Conservation (phyloP, 1,140 invertebrate species). For the Anagrus nilaparvatae region DNA sequence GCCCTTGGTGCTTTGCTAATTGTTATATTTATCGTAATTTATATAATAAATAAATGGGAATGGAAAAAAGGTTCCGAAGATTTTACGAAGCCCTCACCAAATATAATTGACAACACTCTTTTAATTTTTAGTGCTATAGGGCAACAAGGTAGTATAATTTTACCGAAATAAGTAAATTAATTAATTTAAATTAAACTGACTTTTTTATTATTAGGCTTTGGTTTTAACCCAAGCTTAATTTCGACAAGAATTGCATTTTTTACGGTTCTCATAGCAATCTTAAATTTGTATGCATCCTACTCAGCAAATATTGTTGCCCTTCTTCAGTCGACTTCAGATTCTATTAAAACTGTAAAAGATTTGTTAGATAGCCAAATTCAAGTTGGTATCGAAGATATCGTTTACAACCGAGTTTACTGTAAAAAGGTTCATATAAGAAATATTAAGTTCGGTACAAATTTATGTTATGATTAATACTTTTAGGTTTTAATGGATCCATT, state of each 20-base stretch:
- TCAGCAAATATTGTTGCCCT: slow-evolving; percentile 57
- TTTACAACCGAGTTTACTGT: slow-evolving; percentile 55
- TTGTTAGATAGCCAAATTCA: slow-evolving; percentile 48
- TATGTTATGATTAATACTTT: slow-evolving; percentile 1
- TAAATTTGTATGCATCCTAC: slow-evolving; percentile 49
- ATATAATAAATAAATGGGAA: no score
- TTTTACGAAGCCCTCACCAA: no score
- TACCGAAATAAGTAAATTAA: background rate
- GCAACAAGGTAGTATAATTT: slow-evolving; percentile 34
- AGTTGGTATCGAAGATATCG: slow-evolving; percentile 49
- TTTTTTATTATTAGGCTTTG: slow-evolving; percentile 22
- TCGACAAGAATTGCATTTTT: slow-evolving; percentile 27
- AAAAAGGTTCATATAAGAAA: no score
- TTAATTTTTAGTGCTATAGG: slow-evolving; percentile 26
- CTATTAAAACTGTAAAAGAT: slow-evolving; percentile 47
- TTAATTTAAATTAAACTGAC: background rate
- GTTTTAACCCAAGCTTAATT: slow-evolving; percentile 24
- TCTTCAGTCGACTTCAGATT: slow-evolving; percentile 50
- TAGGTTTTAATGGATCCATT: slow-evolving; percentile 6
- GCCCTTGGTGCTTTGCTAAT: slow-evolving; percentile 30
- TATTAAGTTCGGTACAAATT: background rate
- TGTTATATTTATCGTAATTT: slow-evolving; percentile 33
- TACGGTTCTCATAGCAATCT: slow-evolving; percentile 22
- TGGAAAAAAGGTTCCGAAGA: slow-evolving; percentile 21
- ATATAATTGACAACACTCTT: slow-evolving; percentile 26